Percentiles rank a stretch among this genome's conserved stretches.
Conservation (phyloP, 2,113 vertebrate genomes). For the Pluvianellus socialis region DNA sequence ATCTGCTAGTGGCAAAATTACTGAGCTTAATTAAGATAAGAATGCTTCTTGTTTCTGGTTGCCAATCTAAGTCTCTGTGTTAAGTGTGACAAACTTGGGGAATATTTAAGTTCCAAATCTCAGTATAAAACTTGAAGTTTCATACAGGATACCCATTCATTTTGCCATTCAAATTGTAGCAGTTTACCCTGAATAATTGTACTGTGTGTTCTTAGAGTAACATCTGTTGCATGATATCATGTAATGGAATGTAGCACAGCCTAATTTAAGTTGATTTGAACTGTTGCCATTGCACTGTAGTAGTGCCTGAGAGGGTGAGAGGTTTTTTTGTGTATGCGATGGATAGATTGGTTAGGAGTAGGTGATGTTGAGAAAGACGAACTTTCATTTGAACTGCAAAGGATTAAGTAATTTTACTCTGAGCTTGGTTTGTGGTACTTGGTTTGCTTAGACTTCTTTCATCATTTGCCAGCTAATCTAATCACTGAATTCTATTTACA, state of each 20-base stretch:
- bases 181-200: slow-evolving; percentile 21
- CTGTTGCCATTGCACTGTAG: slow-evolving; percentile 16
- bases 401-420: neutral
- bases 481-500: neutral
- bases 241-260: slow-evolving; percentile 25
- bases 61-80: neutral
- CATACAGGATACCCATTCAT: neutral
- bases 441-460: neutral
- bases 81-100: neutral
- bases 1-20: neutral
- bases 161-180: neutral
- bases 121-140: neutral
- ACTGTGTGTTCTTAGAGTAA: slow-evolving; percentile 11
- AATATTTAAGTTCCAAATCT: neutral
- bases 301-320: neutral
- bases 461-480: slow-evolving; percentile 15
- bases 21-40: neutral
- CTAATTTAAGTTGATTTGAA: slow-evolving; percentile 52
- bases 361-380: neutral
- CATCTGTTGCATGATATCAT: slow-evolving; percentile 55
- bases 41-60: neutral
- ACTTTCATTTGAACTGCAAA: neutral
- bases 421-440: neutral
- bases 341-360: neutral
- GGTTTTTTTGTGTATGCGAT: neutral